Conservation (phyloP, 2,113 vertebrate genomes). For the Sinocyclocheilus maitianheensis region DNA sequence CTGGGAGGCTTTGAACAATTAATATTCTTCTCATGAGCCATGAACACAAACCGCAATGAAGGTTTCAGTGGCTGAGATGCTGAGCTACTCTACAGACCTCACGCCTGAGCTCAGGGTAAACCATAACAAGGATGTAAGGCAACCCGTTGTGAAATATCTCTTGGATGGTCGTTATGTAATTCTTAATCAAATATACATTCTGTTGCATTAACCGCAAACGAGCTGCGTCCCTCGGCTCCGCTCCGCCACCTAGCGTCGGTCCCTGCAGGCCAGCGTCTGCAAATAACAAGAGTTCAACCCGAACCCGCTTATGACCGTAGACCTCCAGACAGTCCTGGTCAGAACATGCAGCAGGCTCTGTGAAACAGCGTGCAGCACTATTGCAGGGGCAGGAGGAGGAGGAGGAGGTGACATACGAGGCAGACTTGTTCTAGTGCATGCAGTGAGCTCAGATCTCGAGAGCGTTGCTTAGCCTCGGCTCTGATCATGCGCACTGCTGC, state of each 20-base stretch:
- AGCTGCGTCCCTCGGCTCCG: conserved; percentile 76
- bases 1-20: conserved; percentile 60
- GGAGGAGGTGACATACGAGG: neutral
- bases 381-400: neutral
- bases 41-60: conserved; percentile 62
- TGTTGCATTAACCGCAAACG: conserved; percentile 61
- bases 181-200: conserved; percentile 63
- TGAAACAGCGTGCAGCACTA: neutral
- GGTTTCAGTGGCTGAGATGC: neutral
- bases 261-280: neutral
- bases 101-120: neutral
- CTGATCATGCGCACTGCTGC: neutral
- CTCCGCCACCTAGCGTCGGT: conserved; percentile 92
- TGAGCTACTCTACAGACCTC: neutral
- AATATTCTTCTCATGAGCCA: conserved; percentile 68
- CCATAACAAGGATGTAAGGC: conserved; percentile 4
- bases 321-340: neutral
- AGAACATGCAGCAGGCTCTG: neutral
- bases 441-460: neutral
- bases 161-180: conserved; percentile 77
- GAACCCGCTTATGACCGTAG: neutral
- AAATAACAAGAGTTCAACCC: neutral
- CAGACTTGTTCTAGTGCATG: neutral
- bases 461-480: neutral
- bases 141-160: conserved; percentile 37